phyloP scores from a whole-genome alignment of 2,888 invertebrate genomes.

The Leptinotarsa juncta region DNA sequence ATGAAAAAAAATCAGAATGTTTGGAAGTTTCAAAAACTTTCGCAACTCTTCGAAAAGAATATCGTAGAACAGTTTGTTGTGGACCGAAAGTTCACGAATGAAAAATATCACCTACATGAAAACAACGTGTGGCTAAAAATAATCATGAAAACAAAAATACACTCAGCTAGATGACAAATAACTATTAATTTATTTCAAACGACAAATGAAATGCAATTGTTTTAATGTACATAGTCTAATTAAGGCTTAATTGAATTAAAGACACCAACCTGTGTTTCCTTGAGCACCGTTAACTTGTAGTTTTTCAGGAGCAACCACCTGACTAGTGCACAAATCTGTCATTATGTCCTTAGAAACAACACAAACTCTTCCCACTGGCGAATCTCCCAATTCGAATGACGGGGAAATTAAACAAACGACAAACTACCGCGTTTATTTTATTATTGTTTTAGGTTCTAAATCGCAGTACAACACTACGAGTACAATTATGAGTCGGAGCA shows the following conservation, averaged over 20 bases:
- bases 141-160: neutral
- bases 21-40: neutral
- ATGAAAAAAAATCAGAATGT: neutral
- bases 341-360: slow-evolving; percentile 30
- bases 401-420: slow-evolving; percentile 38
- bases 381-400: slow-evolving; percentile 26
- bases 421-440: slow-evolving; percentile 32
- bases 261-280: slow-evolving; percentile 36
- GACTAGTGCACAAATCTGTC: slow-evolving; percentile 42
- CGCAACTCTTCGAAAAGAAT: neutral
- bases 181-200: neutral
- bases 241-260: neutral
- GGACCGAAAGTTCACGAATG: neutral
- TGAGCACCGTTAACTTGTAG: slow-evolving; percentile 36
- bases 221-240: neutral
- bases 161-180: neutral
- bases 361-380: slow-evolving; percentile 23
- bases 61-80: neutral
- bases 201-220: neutral
- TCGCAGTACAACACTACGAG: slow-evolving; percentile 9
- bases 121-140: slow-evolving; percentile 14
- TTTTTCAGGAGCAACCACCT: slow-evolving; percentile 37
- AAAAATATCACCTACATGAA: neutral
- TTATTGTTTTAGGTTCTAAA: slow-evolving; percentile 37
- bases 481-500: slow-evolving; percentile 23